Percentiles rank a stretch among this genome's conserved stretches.
Conservation (phyloP, 2,113 vertebrate species). For the Orientallactaga bullata region DNA sequence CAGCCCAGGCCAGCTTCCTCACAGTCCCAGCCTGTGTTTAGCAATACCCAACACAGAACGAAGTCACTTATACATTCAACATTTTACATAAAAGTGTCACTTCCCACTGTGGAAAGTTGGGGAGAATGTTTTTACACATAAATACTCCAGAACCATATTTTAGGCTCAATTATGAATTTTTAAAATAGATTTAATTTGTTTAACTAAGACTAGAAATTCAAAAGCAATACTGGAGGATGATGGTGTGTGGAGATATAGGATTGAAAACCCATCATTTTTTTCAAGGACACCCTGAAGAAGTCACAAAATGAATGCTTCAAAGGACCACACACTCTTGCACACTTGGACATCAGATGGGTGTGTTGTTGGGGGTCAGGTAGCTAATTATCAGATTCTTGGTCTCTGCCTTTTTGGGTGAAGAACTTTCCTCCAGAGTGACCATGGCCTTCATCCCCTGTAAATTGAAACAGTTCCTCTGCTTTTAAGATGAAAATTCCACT, state of each 20-base stretch:
- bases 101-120: not conserved
- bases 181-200: not conserved
- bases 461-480: conserved; percentile 53
- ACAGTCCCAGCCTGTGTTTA: no score
- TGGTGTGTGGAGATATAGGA: not conserved
- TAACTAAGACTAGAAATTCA: not conserved
- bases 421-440: conserved; percentile 35
- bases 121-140: not conserved
- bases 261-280: not conserved
- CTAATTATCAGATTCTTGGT: conserved; percentile 26
- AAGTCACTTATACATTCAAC: not conserved
- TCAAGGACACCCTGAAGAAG: not conserved
- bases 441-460: not conserved
- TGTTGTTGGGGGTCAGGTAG: not conserved
- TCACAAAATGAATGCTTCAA: not conserved
- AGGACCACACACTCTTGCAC: not conserved
- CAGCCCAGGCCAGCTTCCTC: no score
- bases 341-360: not conserved
- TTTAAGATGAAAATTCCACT: conserved; percentile 67
- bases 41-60: no score
- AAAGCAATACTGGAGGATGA: not conserved
- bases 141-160: not conserved
- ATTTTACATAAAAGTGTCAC: conserved; percentile 19
- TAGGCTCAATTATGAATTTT: conserved; percentile 27
- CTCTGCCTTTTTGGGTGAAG: not conserved